Conservation (phyloP, 2,113 vertebrate species). For the Stictonetta naevosa region DNA sequence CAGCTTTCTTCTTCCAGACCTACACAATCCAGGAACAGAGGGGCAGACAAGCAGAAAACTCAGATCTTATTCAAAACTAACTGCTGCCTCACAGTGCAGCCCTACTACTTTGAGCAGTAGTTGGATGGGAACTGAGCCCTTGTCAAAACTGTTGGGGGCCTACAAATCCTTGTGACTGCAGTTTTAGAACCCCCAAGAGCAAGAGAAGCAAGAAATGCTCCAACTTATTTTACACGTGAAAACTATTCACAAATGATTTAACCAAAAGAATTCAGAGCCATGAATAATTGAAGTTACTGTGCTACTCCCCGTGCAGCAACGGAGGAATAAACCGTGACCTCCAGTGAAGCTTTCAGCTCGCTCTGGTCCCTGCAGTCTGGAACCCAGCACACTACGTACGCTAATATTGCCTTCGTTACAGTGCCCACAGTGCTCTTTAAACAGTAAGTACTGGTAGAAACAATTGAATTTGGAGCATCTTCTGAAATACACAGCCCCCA, state of each 20-base stretch:
- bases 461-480: neutral
- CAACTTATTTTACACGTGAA: neutral
- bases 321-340: neutral
- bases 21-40: neutral
- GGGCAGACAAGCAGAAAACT: neutral
- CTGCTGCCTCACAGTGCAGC: neutral
- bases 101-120: neutral
- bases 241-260: neutral
- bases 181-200: neutral
- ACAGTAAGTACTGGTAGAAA: neutral
- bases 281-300: neutral
- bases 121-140: neutral
- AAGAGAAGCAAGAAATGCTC: neutral
- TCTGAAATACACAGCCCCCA: neutral
- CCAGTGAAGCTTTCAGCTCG: neutral
- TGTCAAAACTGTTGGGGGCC: neutral
- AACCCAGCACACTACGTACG: neutral
- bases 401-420: neutral
- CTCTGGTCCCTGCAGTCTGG: neutral
- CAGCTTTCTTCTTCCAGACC: neutral
- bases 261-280: neutral
- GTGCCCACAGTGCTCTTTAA: neutral
- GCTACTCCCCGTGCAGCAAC: neutral
- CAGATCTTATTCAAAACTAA: neutral
- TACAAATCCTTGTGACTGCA: neutral